Conservation (phyloP, 2,888 invertebrate genomes). For the Drosophila mimica region DNA sequence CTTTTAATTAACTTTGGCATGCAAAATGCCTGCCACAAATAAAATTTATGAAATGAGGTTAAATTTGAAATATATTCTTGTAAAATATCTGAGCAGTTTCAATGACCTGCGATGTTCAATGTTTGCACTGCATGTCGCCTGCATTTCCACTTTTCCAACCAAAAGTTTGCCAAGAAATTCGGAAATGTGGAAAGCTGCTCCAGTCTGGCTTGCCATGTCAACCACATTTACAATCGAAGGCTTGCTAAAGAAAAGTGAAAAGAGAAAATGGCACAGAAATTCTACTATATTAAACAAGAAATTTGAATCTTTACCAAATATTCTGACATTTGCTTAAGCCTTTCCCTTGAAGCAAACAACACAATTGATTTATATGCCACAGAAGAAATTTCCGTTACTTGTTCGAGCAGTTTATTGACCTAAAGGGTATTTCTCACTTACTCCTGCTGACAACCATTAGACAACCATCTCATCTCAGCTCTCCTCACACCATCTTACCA, state of each 20-base stretch:
- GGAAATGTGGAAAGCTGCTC: slow-evolving; percentile 47
- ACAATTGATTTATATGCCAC: slow-evolving; percentile 48
- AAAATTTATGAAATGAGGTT: slow-evolving; percentile 29
- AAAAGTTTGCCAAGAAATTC: slow-evolving; percentile 22
- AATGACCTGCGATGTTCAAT: slow-evolving; percentile 46
- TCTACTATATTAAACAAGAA: not conserved
- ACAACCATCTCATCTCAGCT: slow-evolving; percentile 12
- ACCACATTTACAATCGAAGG: slow-evolving; percentile 33
- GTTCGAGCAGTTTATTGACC: slow-evolving; percentile 52
- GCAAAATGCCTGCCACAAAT: slow-evolving; percentile 20
- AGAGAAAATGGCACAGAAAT: slow-evolving; percentile 4
- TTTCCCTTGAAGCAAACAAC: slow-evolving; percentile 19
- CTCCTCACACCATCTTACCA: not conserved
- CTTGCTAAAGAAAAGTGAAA: slow-evolving; percentile 25
- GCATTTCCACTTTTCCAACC: slow-evolving; percentile 17
- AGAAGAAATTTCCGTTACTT: slow-evolving; percentile 19
- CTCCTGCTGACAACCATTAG: slow-evolving; percentile 48
- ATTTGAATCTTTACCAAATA: slow-evolving; percentile 2
- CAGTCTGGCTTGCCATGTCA: slow-evolving; percentile 38
- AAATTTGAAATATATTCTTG: slow-evolving; percentile 40
- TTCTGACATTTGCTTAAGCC: slow-evolving; percentile 29
- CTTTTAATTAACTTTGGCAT: slow-evolving; percentile 46
- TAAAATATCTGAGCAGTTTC: slow-evolving; percentile 17
- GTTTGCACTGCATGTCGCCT: slow-evolving; percentile 10
- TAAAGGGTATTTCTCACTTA: slow-evolving; percentile 46